Base-by-base conservation (phyloP, 1,140 invertebrate genomes). In the Caenorhabditis inopinata region DNA sequence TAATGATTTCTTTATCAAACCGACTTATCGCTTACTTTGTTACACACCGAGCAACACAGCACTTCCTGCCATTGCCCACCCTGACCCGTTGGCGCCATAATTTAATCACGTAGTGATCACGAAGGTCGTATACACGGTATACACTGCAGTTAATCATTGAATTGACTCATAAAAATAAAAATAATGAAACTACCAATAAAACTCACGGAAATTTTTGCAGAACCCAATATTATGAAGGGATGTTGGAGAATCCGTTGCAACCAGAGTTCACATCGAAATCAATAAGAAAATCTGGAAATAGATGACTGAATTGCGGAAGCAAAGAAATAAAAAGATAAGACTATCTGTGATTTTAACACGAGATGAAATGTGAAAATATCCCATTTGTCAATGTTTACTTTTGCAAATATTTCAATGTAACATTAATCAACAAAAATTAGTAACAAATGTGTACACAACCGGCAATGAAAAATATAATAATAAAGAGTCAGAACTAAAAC, bases 11-110 rank as follows among this genome's bases (percentile, higher is more conserved):
- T 62, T 62, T 62, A 62, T 1, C 53, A 21, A 14, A 12, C 21
- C 21, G 12, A 14, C 46, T 62, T 14, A 62, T 62, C 14, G n/a
- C 74, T 46, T 75, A 87, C 85, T 68, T 81, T 29, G 29, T 76
- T 82, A 62, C 85, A 86, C 6, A 84, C 48, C 3, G 79, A 62
- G 48, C 85, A 86, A 75, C 85, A 86, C 14, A 86, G 76, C n/a
- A 87, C 80, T 45, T 86, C 85, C 16, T 85, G 68, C 85, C 85
- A 86, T 21, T 47, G 38, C 21, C 62, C 76, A 16, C 82, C 84
- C 46, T 85, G 84, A 49, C 83, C 83, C 53, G 68, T 51, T 18
- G 83, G 83, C n/a, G 83, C 83, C 83, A 84, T 84, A n/a, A 18
- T 53, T 74, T 18, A 53, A 32, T 75, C 32, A 75, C 74, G 42